Conservation (phyloP, 2,113 vertebrate genomes). For the Crotalus viridis region DNA sequence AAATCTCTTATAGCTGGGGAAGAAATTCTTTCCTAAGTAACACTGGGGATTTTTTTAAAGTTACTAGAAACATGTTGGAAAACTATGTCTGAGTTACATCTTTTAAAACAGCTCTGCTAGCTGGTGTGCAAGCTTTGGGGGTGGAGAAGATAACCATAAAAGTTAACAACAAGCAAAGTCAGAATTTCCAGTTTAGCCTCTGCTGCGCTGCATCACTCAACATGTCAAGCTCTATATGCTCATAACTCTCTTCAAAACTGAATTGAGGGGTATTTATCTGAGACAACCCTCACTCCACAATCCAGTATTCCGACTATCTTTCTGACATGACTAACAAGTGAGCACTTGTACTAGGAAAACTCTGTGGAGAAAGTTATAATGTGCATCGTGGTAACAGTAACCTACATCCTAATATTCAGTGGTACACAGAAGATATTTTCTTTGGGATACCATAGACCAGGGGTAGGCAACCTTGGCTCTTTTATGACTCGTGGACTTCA, state of each 20-base stretch:
- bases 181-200: neutral
- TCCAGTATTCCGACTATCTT: neutral
- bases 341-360: neutral
- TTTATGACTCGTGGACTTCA: no score
- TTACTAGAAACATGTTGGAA: neutral
- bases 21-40: neutral
- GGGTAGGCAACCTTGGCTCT: no score
- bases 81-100: neutral
- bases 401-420: neutral
- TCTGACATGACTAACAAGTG: neutral
- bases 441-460: neutral
- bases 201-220: neutral
- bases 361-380: neutral
- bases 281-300: neutral
- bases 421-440: neutral
- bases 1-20: neutral
- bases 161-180: neutral
- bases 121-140: neutral
- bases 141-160: neutral
- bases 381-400: neutral
- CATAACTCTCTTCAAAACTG: neutral
- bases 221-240: neutral
- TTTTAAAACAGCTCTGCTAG: neutral
- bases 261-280: neutral
- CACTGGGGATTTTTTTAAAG: neutral